phyloP scores from a whole-genome alignment of 2,888 invertebrate genomes.

The Eristalis arbustorum region DNA sequence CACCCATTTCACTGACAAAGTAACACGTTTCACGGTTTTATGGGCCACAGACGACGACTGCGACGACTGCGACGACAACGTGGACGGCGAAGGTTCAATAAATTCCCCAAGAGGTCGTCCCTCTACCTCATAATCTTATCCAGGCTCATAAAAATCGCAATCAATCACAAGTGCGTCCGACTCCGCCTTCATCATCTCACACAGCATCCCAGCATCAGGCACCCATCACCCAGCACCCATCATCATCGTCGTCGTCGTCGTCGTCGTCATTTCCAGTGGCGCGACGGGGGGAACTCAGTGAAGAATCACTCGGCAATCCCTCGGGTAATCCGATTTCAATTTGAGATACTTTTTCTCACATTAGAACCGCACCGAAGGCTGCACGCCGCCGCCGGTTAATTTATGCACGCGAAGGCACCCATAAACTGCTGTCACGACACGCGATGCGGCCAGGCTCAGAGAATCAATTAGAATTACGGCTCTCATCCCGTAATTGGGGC shows the following conservation, averaged over 20 bases:
- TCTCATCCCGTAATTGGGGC: slow-evolving; percentile 53
- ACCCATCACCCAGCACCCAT: background rate
- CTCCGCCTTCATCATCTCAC: background rate
- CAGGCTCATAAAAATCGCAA: slow-evolving; percentile 25
- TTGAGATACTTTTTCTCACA: slow-evolving; percentile 44
- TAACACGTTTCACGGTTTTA: background rate
- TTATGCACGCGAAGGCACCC: background rate
- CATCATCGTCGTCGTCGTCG: background rate
- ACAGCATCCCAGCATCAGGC: too few species aligned
- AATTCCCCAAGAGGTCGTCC: slow-evolving; percentile 4
- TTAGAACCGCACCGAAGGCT: background rate
- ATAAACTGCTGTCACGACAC: background rate
- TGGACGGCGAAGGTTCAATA: background rate
- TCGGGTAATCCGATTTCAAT: slow-evolving; percentile 54
- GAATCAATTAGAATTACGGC: slow-evolving; percentile 53
- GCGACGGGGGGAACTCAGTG: background rate
- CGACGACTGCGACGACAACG: background rate
- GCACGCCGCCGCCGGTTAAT: slow-evolving; percentile 1
- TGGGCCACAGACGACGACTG: background rate
- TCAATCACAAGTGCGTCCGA: slow-evolving; percentile 26
- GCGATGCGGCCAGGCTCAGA: background rate
- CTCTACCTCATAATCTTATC: slow-evolving; percentile 21
- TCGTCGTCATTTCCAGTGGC: background rate
- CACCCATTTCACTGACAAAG: background rate
- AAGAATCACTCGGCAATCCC: background rate